A percentile compares a stretch with the other conserved stretches of the same genome.
phyloP scores from a whole-genome alignment of 2,888 invertebrate species.

The Heliconius erato region DNA sequence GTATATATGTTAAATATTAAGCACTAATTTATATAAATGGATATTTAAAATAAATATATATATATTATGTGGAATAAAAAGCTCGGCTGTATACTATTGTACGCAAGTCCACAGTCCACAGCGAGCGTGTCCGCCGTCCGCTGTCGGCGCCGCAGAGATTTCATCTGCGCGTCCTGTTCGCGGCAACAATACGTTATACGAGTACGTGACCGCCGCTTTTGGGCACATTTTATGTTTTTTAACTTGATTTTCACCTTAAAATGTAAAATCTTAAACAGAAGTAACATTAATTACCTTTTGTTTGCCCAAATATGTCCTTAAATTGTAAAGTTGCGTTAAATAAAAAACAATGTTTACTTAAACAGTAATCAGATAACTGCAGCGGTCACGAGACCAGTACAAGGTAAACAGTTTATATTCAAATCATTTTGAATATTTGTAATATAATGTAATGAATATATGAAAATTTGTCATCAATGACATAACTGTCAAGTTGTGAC shows the following conservation, averaged over 20 bases:
- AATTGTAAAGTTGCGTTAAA: slow-evolving; percentile 45
- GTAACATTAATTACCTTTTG: slow-evolving; percentile 70
- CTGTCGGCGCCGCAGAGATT: slow-evolving; percentile 64
- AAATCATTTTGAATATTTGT: slow-evolving; percentile 4
- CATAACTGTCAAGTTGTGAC: background rate
- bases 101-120: no score
- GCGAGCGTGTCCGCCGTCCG: no score
- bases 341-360: slow-evolving; percentile 31
- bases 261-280: slow-evolving; percentile 63
- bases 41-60: no score
- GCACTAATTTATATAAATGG: no score
- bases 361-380: slow-evolving; percentile 36
- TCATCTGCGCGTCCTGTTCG: slow-evolving; percentile 78
- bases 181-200: slow-evolving; percentile 67
- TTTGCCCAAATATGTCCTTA: slow-evolving; percentile 57
- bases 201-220: slow-evolving; percentile 73
- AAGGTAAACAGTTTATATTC: background rate
- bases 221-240: slow-evolving; percentile 67
- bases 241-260: slow-evolving; percentile 67
- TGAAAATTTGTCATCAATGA: background rate
- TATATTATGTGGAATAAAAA: no score
- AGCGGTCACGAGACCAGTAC: background rate
- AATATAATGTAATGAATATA: background rate
- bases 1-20: no score
- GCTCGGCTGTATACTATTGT: no score